Evolutionary conservation across 2,797 vertebrate species (phyloP), one percentile per base, ranked within the genome.

Genomic region (Onychomys arenicola): DNA sequence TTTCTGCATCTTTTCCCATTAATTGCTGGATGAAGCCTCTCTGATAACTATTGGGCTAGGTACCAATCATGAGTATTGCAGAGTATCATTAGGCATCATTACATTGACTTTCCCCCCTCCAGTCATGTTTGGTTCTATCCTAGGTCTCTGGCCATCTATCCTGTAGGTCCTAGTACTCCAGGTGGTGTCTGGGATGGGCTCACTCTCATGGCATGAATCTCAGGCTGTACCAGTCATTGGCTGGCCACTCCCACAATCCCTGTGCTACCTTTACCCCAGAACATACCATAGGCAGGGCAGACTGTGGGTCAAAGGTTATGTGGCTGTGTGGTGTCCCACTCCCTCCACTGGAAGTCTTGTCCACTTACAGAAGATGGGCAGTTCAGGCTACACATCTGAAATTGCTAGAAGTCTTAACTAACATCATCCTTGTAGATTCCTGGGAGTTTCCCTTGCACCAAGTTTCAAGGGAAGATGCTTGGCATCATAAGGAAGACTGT

Each of bases 401-500:
- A 13, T 13, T 73, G 4, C 37, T 73, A 73, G 37, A 37, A 73
- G 4, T 11, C n/a, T 73, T 73, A 73, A 37, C 71, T 73, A 19
- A 7, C 19, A 40, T 43, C 71, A 43, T 75, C 23, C 71, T 43
- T 75, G 37, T 43, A 43, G 71, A 27, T 75, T 75, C 37, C 37
- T 75, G 71, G 37, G 37, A 75, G 23, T 75, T 75, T 75, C 71
- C 37, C 21, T 75, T 75, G 71, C 23, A 75, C 10, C 5, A 43
- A n/a, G 13, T 55, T 67, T 61, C 27, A 37, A 75, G 40, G 29
- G 12, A 67, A 29, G 57, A 84, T 25, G 7, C 77, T 90, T 34
- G 32, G 14, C 57, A 93, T 94, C 87, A 77, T 25, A 59, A 86
- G 81, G 40, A 32, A 91, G 76, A 82, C 40, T 69, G 16, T 93